These are phyloP conservation scores for Myioborus miniatus DNA, from an alignment of 2,797 vertebrate species.

Conservation along the genomic window DNA sequence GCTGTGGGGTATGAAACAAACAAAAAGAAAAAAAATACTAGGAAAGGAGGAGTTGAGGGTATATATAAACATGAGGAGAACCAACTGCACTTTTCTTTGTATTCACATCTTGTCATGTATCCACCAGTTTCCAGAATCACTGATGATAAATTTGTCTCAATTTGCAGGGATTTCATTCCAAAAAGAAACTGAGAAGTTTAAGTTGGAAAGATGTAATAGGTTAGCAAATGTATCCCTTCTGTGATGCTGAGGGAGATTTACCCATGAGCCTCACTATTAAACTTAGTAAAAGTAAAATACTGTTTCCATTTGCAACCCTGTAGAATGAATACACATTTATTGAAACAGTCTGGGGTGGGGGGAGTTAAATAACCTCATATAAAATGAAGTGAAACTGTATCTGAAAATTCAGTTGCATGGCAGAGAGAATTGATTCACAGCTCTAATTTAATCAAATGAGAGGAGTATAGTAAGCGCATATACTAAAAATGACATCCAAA, in stretches of 20 bases:
- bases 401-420: conserved; percentile 20
- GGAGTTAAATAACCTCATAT: not conserved
- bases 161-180: not conserved
- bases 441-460: conserved; percentile 45
- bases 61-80: not conserved
- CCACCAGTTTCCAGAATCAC: not conserved
- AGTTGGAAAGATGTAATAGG: not conserved
- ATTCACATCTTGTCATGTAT: not conserved
- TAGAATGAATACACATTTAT: not conserved
- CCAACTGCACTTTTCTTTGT: not conserved
- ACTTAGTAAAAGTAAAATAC: conserved; percentile 20
- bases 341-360: not conserved
- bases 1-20: not conserved
- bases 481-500: conserved; percentile 34
- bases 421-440: conserved; percentile 24
- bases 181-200: not conserved
- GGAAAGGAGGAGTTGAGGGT: not conserved
- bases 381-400: conserved; percentile 16
- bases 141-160: not conserved
- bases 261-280: not conserved
- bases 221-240: not conserved
- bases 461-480: not conserved
- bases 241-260: not conserved
- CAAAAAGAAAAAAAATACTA: not conserved
- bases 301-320: not conserved